Conservation (phyloP, 2,797 vertebrate species). For the Mormyrus hasselquistii region DNA sequence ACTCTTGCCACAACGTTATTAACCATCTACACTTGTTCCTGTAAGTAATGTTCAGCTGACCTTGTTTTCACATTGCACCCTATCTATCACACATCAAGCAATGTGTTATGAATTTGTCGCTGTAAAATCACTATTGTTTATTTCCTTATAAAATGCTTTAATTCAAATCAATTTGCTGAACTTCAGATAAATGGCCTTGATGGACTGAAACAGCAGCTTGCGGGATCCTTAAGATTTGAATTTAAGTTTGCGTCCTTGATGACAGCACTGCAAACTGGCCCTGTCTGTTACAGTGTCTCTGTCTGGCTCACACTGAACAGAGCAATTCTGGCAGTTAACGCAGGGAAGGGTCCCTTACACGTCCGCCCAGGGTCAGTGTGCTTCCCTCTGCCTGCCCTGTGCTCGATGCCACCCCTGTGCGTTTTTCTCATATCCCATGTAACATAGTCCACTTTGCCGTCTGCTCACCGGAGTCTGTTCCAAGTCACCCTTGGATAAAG, state of each 20-base stretch:
- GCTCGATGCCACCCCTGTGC: not conserved
- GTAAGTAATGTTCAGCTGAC: not conserved
- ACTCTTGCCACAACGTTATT: not conserved
- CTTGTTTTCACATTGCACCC: not conserved
- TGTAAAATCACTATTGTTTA: not conserved
- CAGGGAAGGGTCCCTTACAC: not conserved
- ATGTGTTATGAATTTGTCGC: not conserved
- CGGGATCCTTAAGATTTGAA: not conserved
- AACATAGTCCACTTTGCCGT: not conserved
- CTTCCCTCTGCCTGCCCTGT: not conserved
- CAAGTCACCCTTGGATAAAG: not conserved
- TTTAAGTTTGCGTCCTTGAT: not conserved
- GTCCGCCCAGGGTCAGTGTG: not conserved
- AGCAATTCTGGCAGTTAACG: not conserved
- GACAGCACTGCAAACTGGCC: not conserved
- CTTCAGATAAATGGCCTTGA: not conserved
- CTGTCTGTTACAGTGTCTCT: not conserved
- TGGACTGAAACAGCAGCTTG: not conserved
- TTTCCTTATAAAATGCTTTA: not conserved
- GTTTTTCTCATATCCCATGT: not conserved
- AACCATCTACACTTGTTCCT: not conserved
- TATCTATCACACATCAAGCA: not conserved
- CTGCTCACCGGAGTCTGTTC: not conserved
- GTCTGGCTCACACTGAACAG: not conserved
- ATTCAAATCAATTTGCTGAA: not conserved